phyloP scores from a whole-genome alignment of 2,888 invertebrate species.

The Diplazon laetatorius region DNA sequence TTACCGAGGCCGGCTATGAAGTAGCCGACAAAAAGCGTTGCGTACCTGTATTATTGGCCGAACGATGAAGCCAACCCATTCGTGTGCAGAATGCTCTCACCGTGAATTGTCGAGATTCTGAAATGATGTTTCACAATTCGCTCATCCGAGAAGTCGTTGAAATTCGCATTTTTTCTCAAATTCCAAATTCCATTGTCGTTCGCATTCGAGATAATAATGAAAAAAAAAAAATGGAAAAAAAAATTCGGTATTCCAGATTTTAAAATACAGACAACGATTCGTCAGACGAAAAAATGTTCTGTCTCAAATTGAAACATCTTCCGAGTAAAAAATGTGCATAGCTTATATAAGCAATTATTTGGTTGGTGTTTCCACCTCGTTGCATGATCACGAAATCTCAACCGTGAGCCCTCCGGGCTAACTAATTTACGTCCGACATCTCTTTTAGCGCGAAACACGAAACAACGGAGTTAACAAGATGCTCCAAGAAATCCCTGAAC shows the following conservation, averaged over 20 bases:
- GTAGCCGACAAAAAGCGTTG: conserved; percentile 31
- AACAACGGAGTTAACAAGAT: conserved; percentile 1
- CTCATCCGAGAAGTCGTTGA: conserved; percentile 20
- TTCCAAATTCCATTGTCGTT: too few relatives aligned
- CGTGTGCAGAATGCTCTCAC: conserved; percentile 17
- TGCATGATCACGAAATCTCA: not conserved
- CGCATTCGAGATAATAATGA: too few relatives aligned
- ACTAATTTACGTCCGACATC: not conserved
- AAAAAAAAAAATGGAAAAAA: too few relatives aligned
- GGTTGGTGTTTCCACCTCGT: not conserved
- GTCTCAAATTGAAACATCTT: too few relatives aligned
- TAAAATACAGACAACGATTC: too few relatives aligned
- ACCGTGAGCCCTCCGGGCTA: not conserved
- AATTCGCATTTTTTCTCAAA: not conserved
- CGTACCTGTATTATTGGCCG: conserved; percentile 33
- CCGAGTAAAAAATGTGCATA: not conserved
- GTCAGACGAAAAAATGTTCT: too few relatives aligned
- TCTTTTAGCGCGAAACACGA: not conserved
- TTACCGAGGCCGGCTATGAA: conserved; percentile 13
- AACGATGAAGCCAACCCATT: conserved; percentile 40
- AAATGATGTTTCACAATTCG: not conserved
- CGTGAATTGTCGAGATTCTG: conserved; percentile 9
- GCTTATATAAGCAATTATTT: not conserved
- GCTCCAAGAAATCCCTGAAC: not conserved
- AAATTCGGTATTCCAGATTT: too few relatives aligned